Conservation (phyloP, 1,140 invertebrate genomes). For the Metopolophium dirhodum region DNA sequence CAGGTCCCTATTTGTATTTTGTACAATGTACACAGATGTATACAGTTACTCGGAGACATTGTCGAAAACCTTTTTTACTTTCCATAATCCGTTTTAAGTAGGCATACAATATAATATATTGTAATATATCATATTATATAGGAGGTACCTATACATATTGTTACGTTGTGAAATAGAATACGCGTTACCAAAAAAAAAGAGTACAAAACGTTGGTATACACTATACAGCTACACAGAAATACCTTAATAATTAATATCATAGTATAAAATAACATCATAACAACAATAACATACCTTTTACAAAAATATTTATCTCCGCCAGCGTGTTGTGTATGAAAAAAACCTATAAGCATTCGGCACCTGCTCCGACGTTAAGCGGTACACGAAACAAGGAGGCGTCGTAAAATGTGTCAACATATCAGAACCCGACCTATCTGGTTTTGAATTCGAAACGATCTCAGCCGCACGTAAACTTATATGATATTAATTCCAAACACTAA, state of each 20-base stretch:
- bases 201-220: background rate
- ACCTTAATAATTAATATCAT: background rate
- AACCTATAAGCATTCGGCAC: background rate
- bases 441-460: background rate
- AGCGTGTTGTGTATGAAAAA: background rate
- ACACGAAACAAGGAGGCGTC: background rate
- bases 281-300: background rate
- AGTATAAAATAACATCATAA: background rate
- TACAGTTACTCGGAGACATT: no score
- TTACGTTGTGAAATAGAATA: background rate
- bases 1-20: no score
- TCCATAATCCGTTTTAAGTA: background rate
- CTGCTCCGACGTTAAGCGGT: background rate
- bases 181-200: background rate
- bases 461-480: background rate
- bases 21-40: background rate
- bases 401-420: conserved; percentile 32
- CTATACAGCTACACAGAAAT: background rate
- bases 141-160: background rate
- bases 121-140: background rate
- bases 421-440: background rate
- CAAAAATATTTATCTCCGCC: background rate
- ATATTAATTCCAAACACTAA: background rate
- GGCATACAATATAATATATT: background rate
- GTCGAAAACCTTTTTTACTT: background rate